Evolutionary conservation across 1,140 invertebrate genomes (phyloP), one percentile per base, ranked within the genome.

Genomic region (Papilio machaon): DNA sequence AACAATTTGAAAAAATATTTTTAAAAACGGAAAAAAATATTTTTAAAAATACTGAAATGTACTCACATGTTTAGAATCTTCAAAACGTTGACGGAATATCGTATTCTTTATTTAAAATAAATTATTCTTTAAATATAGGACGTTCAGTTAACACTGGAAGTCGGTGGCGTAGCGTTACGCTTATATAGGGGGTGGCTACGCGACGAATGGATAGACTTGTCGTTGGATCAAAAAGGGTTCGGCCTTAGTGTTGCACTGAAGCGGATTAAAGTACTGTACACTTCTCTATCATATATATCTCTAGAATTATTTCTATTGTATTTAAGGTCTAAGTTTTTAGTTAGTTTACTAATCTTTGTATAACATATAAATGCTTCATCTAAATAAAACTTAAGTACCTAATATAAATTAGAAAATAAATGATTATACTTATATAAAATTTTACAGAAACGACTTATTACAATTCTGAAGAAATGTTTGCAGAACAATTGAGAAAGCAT

Each of bases 181-280:
- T 90, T 90, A 86, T 90, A 90, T 90, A 90, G 87, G 85, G 88
- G 86, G 85, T 85, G 77, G 80, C 67, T 79, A 80, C 81, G 74
- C 83, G 81, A 86, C 83, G 43, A 76, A 84, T 84, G 74, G 30
- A 81, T 83, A 82, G 83, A 89, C 85, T 82, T 46, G 82, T 86
- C 82, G 84, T 54, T 80, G 76, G 85, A 89, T 81, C 8, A 35
- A 79, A 82, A 15, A 77, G 80, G 77, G n/a, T n/a, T 35, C 23
- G 76, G n/a, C n/a, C 67, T 79, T 47, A 73, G 58, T 83, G 23
- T 4, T 76, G 47, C 76, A 81, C 74, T 84, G 77, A 70, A 84
- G 83, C 84, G 84, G 80, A 13, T 10, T 19, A 23, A 19, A 30
- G n/a, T 43, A 43, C 38, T 7, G 38, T 43, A 43, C 1, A 43